Conservation (phyloP, 2,888 invertebrate genomes). For the Cyclophora punctaria region DNA sequence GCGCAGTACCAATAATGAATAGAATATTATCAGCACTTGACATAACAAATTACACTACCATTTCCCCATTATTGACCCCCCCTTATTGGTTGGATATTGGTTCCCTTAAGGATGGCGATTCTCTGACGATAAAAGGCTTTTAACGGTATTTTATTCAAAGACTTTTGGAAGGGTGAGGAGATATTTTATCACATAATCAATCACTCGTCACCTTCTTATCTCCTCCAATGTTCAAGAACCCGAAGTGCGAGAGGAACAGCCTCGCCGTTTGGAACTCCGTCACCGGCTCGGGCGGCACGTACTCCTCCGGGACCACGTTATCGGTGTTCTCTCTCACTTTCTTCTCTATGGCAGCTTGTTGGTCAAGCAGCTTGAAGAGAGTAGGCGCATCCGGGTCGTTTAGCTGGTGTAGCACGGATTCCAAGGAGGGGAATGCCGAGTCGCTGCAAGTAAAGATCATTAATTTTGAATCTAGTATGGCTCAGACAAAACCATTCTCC, state of each 20-base stretch:
- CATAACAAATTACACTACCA: too few species aligned
- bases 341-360: constrained; percentile 78
- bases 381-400: constrained; percentile 77
- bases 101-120: too few species aligned
- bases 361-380: constrained; percentile 82
- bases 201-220: constrained; percentile 52
- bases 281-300: constrained; percentile 85
- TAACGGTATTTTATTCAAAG: too few species aligned
- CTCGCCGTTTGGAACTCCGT: constrained; percentile 97
- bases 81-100: too few species aligned
- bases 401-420: constrained; percentile 80
- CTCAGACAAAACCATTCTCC: too few species aligned
- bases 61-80: too few species aligned
- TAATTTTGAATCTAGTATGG: too few species aligned
- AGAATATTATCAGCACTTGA: too few species aligned
- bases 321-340: constrained; percentile 64
- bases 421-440: constrained; percentile 91
- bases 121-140: too few species aligned
- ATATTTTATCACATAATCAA: neutral
- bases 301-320: constrained; percentile 78
- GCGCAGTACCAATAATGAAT: too few species aligned
- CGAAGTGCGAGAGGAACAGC: constrained; percentile 96
- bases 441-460: constrained; percentile 74
- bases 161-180: neutral
- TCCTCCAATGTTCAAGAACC: constrained; percentile 82